These are phyloP conservation scores for Hirtodrosophila histrioides DNA, from an alignment of 2,888 invertebrate species.

Conservation along the genomic window DNA sequence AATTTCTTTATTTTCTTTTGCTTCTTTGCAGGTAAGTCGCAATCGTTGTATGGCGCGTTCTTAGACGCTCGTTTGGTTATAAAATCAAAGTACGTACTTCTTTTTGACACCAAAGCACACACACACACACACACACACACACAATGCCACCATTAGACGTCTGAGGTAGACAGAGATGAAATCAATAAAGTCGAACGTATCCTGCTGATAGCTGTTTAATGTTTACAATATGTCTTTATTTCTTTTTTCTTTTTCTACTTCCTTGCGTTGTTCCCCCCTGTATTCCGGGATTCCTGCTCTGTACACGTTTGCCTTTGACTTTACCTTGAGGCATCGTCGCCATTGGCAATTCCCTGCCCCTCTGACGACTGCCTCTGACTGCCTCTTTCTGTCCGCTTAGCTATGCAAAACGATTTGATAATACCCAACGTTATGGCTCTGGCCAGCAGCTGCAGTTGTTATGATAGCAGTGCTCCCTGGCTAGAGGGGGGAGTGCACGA, in stretches of 20 bases:
- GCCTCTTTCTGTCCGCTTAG: conserved; percentile 4
- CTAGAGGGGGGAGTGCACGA: not conserved
- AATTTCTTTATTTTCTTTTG: conserved; percentile 59
- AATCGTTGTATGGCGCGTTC: conserved; percentile 31
- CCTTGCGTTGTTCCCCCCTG: not conserved
- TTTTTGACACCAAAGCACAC: conserved; percentile 53
- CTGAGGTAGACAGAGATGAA: conserved; percentile 52
- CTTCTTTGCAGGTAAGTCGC: conserved; percentile 67
- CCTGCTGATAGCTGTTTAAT: conserved; percentile 80
- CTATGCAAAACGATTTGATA: conserved; percentile 72
- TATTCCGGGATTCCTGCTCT: conserved; percentile 10
- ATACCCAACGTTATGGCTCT: conserved; percentile 65
- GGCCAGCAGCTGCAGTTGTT: conserved; percentile 70
- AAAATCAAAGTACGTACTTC: conserved; percentile 77
- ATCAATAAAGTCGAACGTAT: conserved; percentile 77
- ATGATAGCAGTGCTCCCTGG: conserved; percentile 62
- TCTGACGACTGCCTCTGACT: conserved; percentile 1
- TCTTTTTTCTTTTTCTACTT: conserved; percentile 26
- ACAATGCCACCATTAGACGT: conserved; percentile 51
- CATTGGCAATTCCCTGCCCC: conserved; percentile 26
- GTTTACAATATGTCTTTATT: conserved; percentile 81
- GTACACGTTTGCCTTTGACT: conserved; percentile 64
- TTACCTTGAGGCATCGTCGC: conserved; percentile 49
- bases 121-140: conserved; percentile 19
- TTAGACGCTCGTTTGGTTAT: conserved; percentile 64